Conservation (phyloP, 2,797 vertebrate genomes). For the Clarias platycephalus region DNA sequence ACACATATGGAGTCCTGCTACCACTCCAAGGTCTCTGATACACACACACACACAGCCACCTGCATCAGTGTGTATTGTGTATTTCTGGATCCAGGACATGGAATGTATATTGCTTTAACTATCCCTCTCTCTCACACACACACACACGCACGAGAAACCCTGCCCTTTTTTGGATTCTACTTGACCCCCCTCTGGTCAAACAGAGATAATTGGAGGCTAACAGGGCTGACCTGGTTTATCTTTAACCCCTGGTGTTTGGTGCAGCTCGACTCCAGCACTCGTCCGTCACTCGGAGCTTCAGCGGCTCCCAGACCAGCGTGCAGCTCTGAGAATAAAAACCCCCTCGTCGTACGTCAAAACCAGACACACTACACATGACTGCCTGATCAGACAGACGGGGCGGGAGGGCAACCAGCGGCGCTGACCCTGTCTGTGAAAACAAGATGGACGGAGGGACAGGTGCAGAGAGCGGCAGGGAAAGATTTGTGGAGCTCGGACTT, state of each 20-base stretch:
- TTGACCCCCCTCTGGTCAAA: constrained; percentile 42
- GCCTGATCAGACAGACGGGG: not conserved
- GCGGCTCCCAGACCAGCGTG: not conserved
- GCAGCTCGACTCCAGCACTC: constrained; percentile 35
- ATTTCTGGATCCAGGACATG: constrained; percentile 47
- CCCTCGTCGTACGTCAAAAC: not conserved
- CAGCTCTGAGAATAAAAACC: not conserved
- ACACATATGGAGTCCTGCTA: constrained; percentile 19
- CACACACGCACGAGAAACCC: constrained; percentile 31
- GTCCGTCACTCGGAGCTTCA: constrained; percentile 20
- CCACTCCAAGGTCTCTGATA: constrained; percentile 45
- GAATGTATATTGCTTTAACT: constrained; percentile 39
- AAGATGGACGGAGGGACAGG: not conserved
- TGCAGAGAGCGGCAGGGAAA: not conserved
- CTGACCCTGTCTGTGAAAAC: not conserved
- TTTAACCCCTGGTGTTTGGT: constrained; percentile 54
- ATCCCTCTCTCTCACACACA: not conserved
- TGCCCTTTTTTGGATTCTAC: constrained; percentile 45
- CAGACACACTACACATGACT: not conserved
- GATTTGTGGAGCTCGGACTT: not conserved
- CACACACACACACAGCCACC: constrained; percentile 37
- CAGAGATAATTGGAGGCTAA: constrained; percentile 36
- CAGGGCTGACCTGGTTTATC: constrained; percentile 40
- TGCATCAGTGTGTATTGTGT: constrained; percentile 47
- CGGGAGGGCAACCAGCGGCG: not conserved